Evolutionary conservation across 2,888 invertebrate species (phyloP), one percentile per base, ranked within the genome.

Genomic region (Trichopria drosophilae): DNA sequence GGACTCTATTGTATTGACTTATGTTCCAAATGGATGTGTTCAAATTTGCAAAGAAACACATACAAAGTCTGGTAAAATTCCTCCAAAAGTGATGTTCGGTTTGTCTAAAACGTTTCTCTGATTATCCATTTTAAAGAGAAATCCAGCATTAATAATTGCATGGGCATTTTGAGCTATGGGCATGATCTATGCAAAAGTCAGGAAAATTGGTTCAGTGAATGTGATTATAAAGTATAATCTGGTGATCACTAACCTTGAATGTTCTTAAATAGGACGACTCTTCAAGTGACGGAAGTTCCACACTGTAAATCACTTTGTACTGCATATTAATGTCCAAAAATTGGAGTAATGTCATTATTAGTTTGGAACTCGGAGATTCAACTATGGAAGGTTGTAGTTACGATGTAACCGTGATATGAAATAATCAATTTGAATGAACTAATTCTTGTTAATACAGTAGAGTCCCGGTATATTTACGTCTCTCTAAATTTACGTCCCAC

Each of bases 81-180:
- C 81, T 3, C 80, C 80, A 50, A 77, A 74, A 26, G 81, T 76
- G 28, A 86, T 68, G 56, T 77, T 66, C 57, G 80, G 75, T 67
- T 77, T 77, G 12, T 80, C 79, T 19, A 78, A 75, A 2, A 87
- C 78, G 22, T 76, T 77, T 34, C 80, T 71, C 54, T 80, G 67
- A 52, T 78, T 58, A 37, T 79, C 69, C 29, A 87, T 69, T 68
- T 83, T 80, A 41, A 87, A 79, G 3, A 84, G 73, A 62, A 90
- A 87, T 1, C 84, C 89, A 9, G 87, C 87, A 66, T 89, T 89
- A 0, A 90, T 85, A 50, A 85, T 83, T 0, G 89, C 88, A 62
- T 88, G 88, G 0, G 89, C 84, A 64, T 88, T 88, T 76, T 87
- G 87, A 1, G 86, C 83, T 53, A 88, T 78, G 0, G 86, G 86